Evolutionary conservation across 2,888 invertebrate species (phyloP), one percentile per base, ranked within the genome.

Genomic region (Baccha elongata): DNA sequence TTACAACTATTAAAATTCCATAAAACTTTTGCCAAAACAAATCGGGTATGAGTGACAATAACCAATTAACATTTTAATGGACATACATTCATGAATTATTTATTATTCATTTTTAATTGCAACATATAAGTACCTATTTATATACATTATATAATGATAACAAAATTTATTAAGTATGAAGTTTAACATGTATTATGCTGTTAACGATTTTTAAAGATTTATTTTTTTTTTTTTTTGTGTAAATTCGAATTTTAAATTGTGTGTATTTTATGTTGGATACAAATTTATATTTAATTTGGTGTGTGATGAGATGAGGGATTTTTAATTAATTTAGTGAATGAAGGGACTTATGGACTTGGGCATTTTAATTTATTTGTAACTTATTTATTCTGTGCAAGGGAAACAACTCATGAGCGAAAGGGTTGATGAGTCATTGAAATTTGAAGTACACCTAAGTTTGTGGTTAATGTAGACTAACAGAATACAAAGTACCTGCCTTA

Each of bases 11-110:
- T 46, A 79, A 67, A 79, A 73, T 74, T 68, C 68, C 35, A 69
- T 64, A 62, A 68, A 62, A 50, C 32, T 29, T 68, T 64, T 55
- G 21, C 23, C 42, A 60, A n/a, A 32, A 35, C 53, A 64, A 64
- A 74, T 64, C 74, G 74, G 74, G 32, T 64, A 68, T 80, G 74
- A 80, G 32, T 64, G 74, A 68, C 68, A 74, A 79, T 74, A 80
- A 69, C 42, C 55, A 74, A 80, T 80, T 80, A 64, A 50, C 74
- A 74, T 74, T 58, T 69, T 69, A 80, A 80, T 80, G 23, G 48
- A 64, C 55, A 62, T 40, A 60, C 40, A 74, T 68, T 60, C 55
- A 48, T 55, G 62, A 68, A 74, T 64, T 80, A 80, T 69, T 74
- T 53, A 69, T 64, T 29, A 46, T 48, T 53, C 21, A 11, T 29